Evolutionary conservation across 2,888 invertebrate genomes (phyloP), one percentile per base, ranked within the genome.

Genomic region (Congeria kusceri): DNA sequence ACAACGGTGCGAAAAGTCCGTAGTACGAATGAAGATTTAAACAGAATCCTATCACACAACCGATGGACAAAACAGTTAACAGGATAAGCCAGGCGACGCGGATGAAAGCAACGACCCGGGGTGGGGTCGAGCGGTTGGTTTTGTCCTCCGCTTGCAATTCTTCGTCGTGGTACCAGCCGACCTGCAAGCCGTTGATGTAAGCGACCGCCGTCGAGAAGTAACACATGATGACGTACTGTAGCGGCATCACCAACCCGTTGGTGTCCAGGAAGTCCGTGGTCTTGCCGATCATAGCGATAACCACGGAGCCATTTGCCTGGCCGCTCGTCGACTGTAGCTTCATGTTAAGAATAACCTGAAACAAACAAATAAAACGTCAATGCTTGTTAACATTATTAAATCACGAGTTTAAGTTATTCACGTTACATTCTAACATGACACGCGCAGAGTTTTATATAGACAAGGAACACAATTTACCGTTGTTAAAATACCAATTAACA

Each of bases 141-240:
- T 25, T 20, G 1, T 53, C 53, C 53, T 49, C 7, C 27, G 28
- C 20, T 13, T 27, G 4, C 0, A 32, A 18, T 13, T 75, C 80
- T n/a, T 49, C 66, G 1, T 77, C 80, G 65, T 78, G 77, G 69
- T 85, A 87, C 85, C 85, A 87, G 0, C 79, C 83, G 9, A 87
- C 86, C 47, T 87, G 87, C 11, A 86, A 47, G 18, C 83, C 86
- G 66, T 87, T 86, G 23, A 86, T 47, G 47, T 77, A 87, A 23
- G 82, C 85, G 1, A 87, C 85, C 28, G 82, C 80, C 39, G 83
- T 84, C 11, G 87, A 86, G 76, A 86, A 87, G 63, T 87, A 87
- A 13, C 62, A 57, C 86, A 87, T 86, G 27, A 87, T 75, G 39
- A 86, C 79, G 59, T 86, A 87, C 49, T 87, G 87, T 3, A 86